phyloP scores from a whole-genome alignment of 1,140 invertebrate genomes.

The Drosophila aff. region DNA sequence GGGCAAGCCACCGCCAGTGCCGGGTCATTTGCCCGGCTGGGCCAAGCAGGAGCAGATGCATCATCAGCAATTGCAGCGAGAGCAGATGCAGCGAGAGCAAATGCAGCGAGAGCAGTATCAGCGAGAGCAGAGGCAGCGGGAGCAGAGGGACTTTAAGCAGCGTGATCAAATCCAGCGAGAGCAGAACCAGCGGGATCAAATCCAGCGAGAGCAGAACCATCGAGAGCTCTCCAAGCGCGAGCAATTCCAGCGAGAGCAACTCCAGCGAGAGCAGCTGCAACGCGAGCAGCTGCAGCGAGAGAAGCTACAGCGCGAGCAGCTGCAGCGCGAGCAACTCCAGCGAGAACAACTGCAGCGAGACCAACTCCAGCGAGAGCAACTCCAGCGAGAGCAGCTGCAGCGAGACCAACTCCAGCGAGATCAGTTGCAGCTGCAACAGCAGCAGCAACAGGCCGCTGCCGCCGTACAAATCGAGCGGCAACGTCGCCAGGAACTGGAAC shows the following conservation, averaged over 20 bases:
- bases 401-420: constrained; percentile 31
- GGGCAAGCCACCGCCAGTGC: constrained; percentile 68
- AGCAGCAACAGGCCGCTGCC: constrained; percentile 72
- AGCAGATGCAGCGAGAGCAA: constrained; percentile 46
- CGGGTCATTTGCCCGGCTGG: constrained; percentile 84
- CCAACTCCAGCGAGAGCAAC: constrained; percentile 18
- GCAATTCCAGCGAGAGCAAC: constrained; percentile 36
- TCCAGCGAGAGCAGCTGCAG: constrained; percentile 33
- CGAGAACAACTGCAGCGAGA: constrained; percentile 29
- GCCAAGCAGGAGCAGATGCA: constrained; percentile 83
- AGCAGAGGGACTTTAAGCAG: constrained; percentile 33
- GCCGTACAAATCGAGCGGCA: constrained; percentile 70
- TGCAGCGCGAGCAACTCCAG: constrained; percentile 17
- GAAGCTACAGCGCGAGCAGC: constrained; percentile 26
- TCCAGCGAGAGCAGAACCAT: constrained; percentile 21
- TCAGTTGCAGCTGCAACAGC: constrained; percentile 51
- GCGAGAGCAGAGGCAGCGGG: constrained; percentile 31
- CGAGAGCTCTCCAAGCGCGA: constrained; percentile 36
- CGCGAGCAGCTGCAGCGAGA: constrained; percentile 31
- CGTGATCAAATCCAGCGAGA: constrained; percentile 26
- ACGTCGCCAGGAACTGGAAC: constrained; percentile 66
- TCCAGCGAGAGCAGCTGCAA: constrained; percentile 36
- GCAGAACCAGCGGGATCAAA: constrained; percentile 4
- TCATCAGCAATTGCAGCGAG: constrained; percentile 44
- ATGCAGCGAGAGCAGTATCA: constrained; percentile 47